phyloP scores from a whole-genome alignment of 53 echinoderm and acorn worm genomes.

The Echinometra lucunter region DNA sequence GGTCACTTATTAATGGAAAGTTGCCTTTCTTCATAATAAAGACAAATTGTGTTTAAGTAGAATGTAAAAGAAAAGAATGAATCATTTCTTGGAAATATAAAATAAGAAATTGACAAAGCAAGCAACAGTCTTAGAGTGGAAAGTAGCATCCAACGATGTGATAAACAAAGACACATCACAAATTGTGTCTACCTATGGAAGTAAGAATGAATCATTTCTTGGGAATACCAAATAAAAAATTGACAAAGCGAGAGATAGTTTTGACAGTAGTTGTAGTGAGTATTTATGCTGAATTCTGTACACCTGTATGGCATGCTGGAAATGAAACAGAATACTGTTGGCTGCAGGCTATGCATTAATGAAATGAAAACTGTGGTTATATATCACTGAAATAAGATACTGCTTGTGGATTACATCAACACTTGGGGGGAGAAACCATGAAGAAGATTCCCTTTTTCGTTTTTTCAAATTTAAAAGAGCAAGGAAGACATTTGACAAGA shows the following conservation, averaged over 20 bases:
- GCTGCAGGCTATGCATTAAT: constrained; percentile 37
- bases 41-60: too few species aligned
- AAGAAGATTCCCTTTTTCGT: neutral
- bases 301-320: neutral
- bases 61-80: too few species aligned
- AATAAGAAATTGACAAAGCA: neutral
- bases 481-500: neutral
- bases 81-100: neutral
- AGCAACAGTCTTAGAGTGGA: neutral
- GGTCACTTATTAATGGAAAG: too few species aligned
- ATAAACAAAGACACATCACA: too few species aligned
- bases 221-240: neutral
- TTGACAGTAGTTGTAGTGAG: neutral
- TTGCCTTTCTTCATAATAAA: too few species aligned
- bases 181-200: neutral
- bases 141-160: too few species aligned
- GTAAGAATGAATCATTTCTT: neutral
- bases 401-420: neutral
- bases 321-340: neutral
- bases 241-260: neutral
- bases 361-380: constrained; percentile 39
- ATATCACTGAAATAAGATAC: constrained; percentile 3
- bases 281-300: neutral
- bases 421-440: neutral
- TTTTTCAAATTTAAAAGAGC: neutral